Evolutionary conservation across 2,113 vertebrate species (phyloP).

Genomic region (Phoxinus phoxinus): DNA sequence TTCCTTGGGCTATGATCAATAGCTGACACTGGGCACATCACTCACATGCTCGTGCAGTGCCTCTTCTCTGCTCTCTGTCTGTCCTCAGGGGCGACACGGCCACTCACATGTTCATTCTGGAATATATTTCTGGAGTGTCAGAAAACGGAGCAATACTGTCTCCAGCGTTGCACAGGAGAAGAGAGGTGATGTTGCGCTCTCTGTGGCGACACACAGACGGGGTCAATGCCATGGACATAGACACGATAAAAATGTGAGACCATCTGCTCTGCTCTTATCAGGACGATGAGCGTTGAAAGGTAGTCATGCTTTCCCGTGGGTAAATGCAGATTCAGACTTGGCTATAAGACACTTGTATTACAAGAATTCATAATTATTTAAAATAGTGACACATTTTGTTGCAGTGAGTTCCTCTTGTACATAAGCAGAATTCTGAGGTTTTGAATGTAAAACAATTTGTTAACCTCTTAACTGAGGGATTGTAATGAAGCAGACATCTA

Average conservation of each 20-base stretch:
- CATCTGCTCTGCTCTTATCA: slow-evolving; percentile 62
- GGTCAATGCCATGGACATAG: slow-evolving; percentile 21
- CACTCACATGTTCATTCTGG: slow-evolving; percentile 24
- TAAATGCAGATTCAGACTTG: slow-evolving; percentile 7
- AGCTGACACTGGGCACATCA: slow-evolving; percentile 52
- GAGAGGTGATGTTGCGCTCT: slow-evolving; percentile 10
- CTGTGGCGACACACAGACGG: slow-evolving; percentile 6
- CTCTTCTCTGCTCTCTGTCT: slow-evolving; percentile 25
- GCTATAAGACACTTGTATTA: not conserved
- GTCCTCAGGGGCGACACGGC: slow-evolving; percentile 35
- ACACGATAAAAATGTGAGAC: slow-evolving; percentile 66
- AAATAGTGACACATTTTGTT: not conserved
- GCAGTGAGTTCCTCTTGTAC: not conserved
- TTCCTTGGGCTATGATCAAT: slow-evolving; percentile 52
- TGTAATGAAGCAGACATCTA: not conserved
- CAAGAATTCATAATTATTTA: not conserved
- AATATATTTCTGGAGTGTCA: slow-evolving; percentile 25
- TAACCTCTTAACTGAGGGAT: not conserved
- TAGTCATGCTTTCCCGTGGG: slow-evolving; percentile 3
- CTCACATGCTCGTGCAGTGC: slow-evolving; percentile 35
- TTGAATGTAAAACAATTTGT: slow-evolving; percentile 2
- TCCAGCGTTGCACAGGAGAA: not conserved
- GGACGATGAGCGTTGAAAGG: slow-evolving; percentile 63
- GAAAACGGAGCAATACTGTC: slow-evolving; percentile 18
- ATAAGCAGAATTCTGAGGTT: not conserved